These are phyloP conservation scores for Drosophila helvetica DNA, from an alignment of 2,888 invertebrate species.

Conservation along the genomic window DNA sequence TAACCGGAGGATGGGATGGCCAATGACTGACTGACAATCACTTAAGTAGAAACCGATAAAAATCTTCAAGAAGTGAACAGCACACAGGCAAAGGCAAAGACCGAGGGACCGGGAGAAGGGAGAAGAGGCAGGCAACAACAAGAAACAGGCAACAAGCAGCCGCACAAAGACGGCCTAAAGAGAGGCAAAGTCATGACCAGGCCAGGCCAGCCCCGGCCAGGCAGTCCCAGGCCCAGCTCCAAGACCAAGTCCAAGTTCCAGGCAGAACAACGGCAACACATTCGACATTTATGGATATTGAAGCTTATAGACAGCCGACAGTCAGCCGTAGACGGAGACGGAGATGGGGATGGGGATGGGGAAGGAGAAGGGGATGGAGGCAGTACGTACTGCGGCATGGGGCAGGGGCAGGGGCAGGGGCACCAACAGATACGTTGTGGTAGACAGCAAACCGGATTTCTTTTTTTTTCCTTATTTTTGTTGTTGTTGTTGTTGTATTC, in stretches of 20 bases:
- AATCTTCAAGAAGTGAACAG: conserved; percentile 64
- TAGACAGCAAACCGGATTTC: conserved; percentile 56
- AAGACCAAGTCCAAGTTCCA: conserved; percentile 16
- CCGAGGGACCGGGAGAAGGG: conserved; percentile 35
- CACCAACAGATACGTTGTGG: conserved; percentile 41
- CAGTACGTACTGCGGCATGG: background rate
- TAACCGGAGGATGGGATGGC: conserved; percentile 41
- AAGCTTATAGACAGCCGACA: conserved; percentile 71
- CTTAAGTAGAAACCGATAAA: conserved; percentile 79
- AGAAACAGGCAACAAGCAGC: conserved; percentile 22
- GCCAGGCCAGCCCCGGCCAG: background rate
- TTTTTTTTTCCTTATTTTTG: background rate
- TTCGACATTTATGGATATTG: conserved; percentile 79
- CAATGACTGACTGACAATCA: conserved; percentile 79
- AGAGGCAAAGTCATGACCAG: conserved; percentile 70
- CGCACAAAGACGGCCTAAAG: conserved; percentile 51
- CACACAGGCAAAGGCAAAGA: conserved; percentile 53
- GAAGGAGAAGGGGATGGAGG: conserved; percentile 9
- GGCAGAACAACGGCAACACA: conserved; percentile 53
- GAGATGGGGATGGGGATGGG: too few species aligned
- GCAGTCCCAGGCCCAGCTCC: conserved; percentile 8
- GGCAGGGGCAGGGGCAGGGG: background rate
- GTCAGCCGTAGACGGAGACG: conserved; percentile 24
- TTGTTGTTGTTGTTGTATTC: conserved; percentile 51
- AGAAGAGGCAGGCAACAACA: conserved; percentile 23